Evolutionary conservation across 2,113 vertebrate genomes (phyloP).

Genomic region (Saccopteryx leptura): DNA sequence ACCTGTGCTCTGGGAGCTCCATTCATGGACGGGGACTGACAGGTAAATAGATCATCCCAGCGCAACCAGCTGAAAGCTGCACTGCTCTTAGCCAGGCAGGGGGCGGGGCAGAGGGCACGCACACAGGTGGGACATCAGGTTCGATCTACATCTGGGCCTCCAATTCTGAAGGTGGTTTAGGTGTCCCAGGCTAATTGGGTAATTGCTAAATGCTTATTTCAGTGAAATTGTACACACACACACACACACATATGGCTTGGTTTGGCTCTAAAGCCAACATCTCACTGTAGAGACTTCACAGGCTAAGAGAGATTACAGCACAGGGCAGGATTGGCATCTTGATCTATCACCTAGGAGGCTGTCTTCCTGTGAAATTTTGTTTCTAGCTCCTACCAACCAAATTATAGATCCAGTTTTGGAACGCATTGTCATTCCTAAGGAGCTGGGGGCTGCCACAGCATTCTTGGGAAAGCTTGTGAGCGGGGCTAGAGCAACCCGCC

Average conservation of each 20-base stretch:
- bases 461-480: not conserved
- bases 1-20: conserved; percentile 40
- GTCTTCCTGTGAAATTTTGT: conserved; percentile 26
- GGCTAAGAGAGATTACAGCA: conserved; percentile 13
- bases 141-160: conserved; percentile 13
- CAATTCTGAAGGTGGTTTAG: conserved; percentile 60
- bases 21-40: conserved; percentile 10
- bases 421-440: not conserved
- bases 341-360: conserved; percentile 48
- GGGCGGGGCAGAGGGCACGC: not conserved
- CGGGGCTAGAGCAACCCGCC: not conserved
- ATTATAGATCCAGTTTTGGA: conserved; percentile 33
- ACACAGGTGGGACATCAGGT: not conserved
- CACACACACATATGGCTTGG: not conserved
- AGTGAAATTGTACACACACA: conserved; percentile 65
- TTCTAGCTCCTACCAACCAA: conserved; percentile 63
- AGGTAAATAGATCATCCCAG: not conserved
- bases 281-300: conserved; percentile 10
- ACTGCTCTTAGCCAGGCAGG: not conserved
- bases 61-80: not conserved
- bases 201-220: conserved; percentile 69
- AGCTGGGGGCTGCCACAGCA: not conserved
- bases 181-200: conserved; percentile 67
- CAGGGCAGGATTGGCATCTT: conserved; percentile 42
- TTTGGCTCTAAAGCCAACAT: conserved; percentile 57